phyloP scores from a whole-genome alignment of 2,113 vertebrate species.

The Festucalex cinctus region DNA sequence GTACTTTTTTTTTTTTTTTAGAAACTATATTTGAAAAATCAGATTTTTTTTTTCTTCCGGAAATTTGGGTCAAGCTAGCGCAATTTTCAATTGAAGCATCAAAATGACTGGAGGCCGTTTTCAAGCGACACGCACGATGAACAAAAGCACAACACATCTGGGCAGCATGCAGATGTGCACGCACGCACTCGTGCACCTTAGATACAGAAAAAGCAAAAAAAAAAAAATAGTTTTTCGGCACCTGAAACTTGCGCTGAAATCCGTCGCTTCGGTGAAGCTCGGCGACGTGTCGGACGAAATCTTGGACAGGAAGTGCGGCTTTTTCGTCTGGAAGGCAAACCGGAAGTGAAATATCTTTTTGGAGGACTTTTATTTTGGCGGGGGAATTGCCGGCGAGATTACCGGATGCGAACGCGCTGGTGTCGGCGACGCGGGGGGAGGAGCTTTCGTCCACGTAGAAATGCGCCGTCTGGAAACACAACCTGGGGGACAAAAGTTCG shows the following conservation, averaged over 20 bases:
- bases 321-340: slow-evolving; percentile 76
- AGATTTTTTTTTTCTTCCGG: too few species aligned
- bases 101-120: background rate
- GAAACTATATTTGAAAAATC: too few species aligned
- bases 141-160: background rate
- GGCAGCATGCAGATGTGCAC: slow-evolving; percentile 5
- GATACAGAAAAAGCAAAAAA: background rate
- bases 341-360: background rate
- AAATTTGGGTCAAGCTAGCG: too few species aligned
- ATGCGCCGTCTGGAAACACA: slow-evolving; percentile 97
- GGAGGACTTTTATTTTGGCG: too few species aligned
- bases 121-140: background rate
- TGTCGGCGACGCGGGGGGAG: slow-evolving; percentile 84
- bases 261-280: slow-evolving; percentile 86
- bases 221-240: slow-evolving; percentile 44
- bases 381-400: background rate
- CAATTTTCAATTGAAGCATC: too few species aligned
- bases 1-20: too few species aligned
- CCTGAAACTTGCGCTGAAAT: slow-evolving; percentile 94
- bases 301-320: slow-evolving; percentile 80
- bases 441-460: slow-evolving; percentile 93
- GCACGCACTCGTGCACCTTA: background rate
- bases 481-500: slow-evolving; percentile 66
- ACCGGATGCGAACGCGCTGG: slow-evolving; percentile 28
- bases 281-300: slow-evolving; percentile 88